Evolutionary conservation across 2,888 invertebrate genomes (phyloP).

Genomic region (Athalia cordata): DNA sequence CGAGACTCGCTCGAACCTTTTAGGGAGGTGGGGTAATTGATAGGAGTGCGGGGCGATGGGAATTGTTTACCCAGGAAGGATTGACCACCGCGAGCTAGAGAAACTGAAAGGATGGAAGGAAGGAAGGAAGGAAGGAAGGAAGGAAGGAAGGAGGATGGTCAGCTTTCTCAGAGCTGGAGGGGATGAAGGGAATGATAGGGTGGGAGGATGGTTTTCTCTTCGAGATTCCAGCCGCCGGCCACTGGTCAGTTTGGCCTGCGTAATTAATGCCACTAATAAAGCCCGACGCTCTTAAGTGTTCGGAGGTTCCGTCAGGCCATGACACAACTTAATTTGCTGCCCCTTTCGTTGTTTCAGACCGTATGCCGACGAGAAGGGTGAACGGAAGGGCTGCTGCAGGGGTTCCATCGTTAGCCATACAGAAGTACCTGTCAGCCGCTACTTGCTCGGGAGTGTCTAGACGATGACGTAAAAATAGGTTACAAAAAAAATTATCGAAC

Average conservation of each 20-base stretch:
- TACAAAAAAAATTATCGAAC: neutral
- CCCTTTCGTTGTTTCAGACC: slow-evolving; percentile 28
- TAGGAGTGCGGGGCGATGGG: slow-evolving; percentile 58
- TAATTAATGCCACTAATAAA: slow-evolving; percentile 66
- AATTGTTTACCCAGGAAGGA: slow-evolving; percentile 65
- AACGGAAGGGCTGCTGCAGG: slow-evolving; percentile 17
- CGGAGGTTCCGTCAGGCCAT: slow-evolving; percentile 31
- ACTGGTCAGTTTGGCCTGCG: slow-evolving; percentile 56
- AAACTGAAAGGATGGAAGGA: neutral
- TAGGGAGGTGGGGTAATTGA: slow-evolving; percentile 63
- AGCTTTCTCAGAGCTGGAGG: neutral
- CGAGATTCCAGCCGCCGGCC: slow-evolving; percentile 19
- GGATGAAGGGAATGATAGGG: neutral
- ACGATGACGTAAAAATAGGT: neutral
- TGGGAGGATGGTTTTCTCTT: slow-evolving; percentile 26
- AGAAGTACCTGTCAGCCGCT: slow-evolving; percentile 5
- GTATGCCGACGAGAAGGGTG: slow-evolving; percentile 2
- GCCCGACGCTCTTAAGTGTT: slow-evolving; percentile 43
- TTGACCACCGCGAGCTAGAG: slow-evolving; percentile 59
- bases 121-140: slow-evolving; percentile 1
- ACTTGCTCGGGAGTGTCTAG: neutral
- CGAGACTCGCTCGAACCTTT: slow-evolving; percentile 22
- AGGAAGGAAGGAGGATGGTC: too few species aligned
- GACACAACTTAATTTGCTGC: slow-evolving; percentile 43
- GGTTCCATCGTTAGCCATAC: slow-evolving; percentile 5